Conservation (phyloP, 2,113 vertebrate species). For the Chaetodon trifascialis region DNA sequence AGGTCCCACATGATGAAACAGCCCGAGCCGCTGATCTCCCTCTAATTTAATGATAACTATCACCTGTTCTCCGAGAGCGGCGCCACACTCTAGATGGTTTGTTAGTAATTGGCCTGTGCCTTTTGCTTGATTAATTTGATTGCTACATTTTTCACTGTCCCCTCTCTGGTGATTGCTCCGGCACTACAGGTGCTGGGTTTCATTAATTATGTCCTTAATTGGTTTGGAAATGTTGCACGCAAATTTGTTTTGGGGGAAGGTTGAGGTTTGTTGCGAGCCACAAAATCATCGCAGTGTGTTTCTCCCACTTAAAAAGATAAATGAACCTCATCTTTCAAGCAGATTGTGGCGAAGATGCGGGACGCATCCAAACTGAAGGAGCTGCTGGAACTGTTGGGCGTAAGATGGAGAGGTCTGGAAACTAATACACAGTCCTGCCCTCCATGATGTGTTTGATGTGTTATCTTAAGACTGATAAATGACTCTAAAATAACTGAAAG, state of each 20-base stretch:
- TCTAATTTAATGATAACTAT: conserved; percentile 81
- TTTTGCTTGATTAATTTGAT: conserved; percentile 82
- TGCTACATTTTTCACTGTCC: conserved; percentile 82
- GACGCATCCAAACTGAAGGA: conserved; percentile 43
- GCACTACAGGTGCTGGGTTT: conserved; percentile 78
- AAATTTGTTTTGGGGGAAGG: conserved; percentile 69
- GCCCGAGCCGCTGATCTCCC: conserved; percentile 51
- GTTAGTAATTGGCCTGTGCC: conserved; percentile 81
- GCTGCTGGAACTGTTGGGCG: conserved; percentile 28
- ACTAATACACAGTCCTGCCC: background rate
- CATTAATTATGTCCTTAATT: conserved; percentile 84
- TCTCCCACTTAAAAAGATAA: conserved; percentile 73
- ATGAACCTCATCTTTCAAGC: conserved; percentile 66
- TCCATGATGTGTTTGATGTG: background rate
- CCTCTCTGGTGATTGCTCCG: conserved; percentile 67
- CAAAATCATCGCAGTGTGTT: conserved; percentile 51
- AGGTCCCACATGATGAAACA: conserved; percentile 57
- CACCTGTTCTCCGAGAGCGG: conserved; percentile 66
- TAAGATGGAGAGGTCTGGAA: conserved; percentile 29
- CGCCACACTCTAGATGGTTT: conserved; percentile 60
- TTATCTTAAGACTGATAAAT: background rate
- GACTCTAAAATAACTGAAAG: background rate
- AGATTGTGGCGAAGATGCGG: conserved; percentile 65
- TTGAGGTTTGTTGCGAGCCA: conserved; percentile 47
- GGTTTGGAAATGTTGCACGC: conserved; percentile 79